These are phyloP conservation scores for Teinopalpus imperialis DNA, from an alignment of 2,888 invertebrate species.

Conservation along the genomic window DNA sequence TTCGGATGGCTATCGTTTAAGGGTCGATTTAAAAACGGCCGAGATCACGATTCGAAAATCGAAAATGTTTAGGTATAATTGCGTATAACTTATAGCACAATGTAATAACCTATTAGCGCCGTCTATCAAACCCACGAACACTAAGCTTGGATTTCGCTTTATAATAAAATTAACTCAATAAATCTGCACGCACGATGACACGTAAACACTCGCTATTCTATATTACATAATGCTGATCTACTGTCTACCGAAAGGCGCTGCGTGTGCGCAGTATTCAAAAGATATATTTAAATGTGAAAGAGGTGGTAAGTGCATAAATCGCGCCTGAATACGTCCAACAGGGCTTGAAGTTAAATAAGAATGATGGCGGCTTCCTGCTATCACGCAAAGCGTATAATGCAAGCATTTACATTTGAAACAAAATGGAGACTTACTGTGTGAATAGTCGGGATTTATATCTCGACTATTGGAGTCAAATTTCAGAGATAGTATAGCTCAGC, in stretches of 20 bases:
- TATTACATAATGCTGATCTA: constrained; percentile 27
- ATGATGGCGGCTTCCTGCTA: constrained; percentile 27
- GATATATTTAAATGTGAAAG: constrained; percentile 30
- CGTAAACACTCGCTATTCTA: constrained; percentile 4
- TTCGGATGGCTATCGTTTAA: too few relatives aligned
- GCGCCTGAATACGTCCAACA: constrained; percentile 10
- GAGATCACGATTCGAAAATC: too few relatives aligned
- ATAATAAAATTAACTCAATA: constrained; percentile 15
- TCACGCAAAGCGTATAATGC: constrained; percentile 26
- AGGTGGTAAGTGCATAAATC: constrained; percentile 31
- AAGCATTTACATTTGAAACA: constrained; percentile 42
- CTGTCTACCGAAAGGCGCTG: constrained; percentile 2
- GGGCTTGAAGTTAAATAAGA: constrained; percentile 25
- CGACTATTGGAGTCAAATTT: constrained; percentile 3
- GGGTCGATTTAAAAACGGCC: too few relatives aligned
- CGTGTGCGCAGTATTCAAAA: constrained; percentile 16
- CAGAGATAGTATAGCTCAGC: constrained; percentile 4
- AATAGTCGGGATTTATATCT: constrained; percentile 27
- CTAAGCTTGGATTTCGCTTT: too few relatives aligned
- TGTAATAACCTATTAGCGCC: too few relatives aligned
- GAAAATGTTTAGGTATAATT: too few relatives aligned
- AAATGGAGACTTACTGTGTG: constrained; percentile 33
- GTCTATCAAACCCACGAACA: too few relatives aligned
- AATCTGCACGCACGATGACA: constrained; percentile 1
- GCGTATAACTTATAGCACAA: too few relatives aligned